Base-by-base conservation (phyloP, 2,797 vertebrate species). In the Pitangus sulphuratus region DNA sequence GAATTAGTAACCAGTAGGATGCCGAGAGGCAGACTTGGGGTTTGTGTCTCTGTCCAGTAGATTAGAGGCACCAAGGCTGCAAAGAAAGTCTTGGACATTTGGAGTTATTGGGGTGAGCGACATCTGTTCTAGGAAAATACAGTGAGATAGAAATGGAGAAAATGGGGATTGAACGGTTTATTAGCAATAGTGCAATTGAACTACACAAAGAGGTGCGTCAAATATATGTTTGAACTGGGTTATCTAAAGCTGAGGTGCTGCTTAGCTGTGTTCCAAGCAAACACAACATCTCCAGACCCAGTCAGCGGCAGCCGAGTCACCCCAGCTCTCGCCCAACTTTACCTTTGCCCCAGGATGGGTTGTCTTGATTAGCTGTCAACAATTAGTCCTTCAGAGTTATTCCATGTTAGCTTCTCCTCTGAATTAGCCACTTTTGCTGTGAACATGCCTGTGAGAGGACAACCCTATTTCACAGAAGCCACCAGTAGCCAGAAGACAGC, bases 381-480 rank as follows among this genome's bases (percentile, higher is more conserved):
- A 60, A 5, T 2, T 77, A 56, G 15, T 44, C 8, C 28, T 77
- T 89, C 58, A 21, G n/a, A 37, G 10, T 69, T 58, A 37, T 56
- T 70, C 24, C 8, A 3, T 17, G 10, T 62, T 75, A 48, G 25
- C 54, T 24, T 56, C 50, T 45, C 14, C n/a, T 50, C 21, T 81
- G 62, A 89, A 47, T 0, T 1, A 53, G 30, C 7, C 1, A 2
- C 19, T 78, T 77, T 33, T 71, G 16, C 33, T 40, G n/a, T 40
- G 53, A 53, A 48, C 0, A 1, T 19, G 12, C 22, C 37, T 68
- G 12, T 15, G 30, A 76, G 22, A 75, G 33, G 54, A 35, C 9
- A 28, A 12, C 30, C 3, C 0, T 21, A 19, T 68, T 60, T 64
- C 53, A 64, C 16, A 79, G 48, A 70, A 87, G 12, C 35, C 9